phyloP scores from a whole-genome alignment of 2,113 vertebrate species.

The Vidua macroura region DNA sequence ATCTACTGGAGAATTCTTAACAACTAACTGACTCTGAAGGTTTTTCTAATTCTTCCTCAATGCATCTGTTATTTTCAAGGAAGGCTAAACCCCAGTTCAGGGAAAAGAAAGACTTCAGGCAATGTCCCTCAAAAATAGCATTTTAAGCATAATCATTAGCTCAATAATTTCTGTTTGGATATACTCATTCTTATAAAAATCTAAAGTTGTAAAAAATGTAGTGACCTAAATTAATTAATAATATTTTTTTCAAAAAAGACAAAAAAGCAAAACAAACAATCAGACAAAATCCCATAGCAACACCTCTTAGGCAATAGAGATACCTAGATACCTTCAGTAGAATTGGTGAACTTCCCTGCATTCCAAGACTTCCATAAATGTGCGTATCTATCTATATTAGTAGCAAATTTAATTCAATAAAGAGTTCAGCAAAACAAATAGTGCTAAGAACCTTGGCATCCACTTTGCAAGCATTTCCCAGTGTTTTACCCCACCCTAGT shows the following conservation, averaged over 20 bases:
- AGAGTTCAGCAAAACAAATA: neutral
- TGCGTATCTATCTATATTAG: neutral
- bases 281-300: neutral
- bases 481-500: neutral
- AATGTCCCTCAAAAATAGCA: neutral
- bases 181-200: neutral
- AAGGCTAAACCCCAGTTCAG: neutral
- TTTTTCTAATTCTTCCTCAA: neutral
- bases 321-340: neutral
- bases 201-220: neutral
- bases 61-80: neutral
- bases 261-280: neutral
- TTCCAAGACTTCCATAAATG: neutral
- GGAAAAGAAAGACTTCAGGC: neutral
- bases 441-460: neutral
- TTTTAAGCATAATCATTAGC: neutral
- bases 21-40: neutral
- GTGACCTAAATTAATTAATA: neutral
- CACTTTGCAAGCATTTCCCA: neutral
- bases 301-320: neutral
- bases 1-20: constrained; percentile 22
- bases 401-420: neutral
- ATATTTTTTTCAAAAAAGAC: neutral
- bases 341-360: neutral
- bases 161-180: neutral